Evolutionary conservation across 2,797 vertebrate genomes (phyloP).

Genomic region (Xenops minutus): DNA sequence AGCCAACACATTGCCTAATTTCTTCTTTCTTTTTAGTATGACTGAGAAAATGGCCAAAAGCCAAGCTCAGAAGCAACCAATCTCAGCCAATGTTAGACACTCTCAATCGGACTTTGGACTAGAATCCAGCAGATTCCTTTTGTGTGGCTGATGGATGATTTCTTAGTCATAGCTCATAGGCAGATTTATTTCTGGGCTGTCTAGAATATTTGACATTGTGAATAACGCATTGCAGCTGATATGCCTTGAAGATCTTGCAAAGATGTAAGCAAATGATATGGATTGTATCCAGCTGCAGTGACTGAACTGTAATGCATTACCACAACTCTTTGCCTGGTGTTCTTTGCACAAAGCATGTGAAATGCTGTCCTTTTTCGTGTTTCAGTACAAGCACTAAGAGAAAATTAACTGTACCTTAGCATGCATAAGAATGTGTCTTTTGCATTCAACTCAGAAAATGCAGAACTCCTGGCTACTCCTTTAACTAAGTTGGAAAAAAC

Average conservation of each 20-base stretch:
- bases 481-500: background rate
- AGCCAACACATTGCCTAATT: background rate
- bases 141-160: constrained; percentile 37
- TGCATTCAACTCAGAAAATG: background rate
- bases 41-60: constrained; percentile 13
- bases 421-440: background rate
- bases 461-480: background rate
- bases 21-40: background rate
- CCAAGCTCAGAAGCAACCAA: background rate
- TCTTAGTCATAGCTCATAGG: constrained; percentile 37
- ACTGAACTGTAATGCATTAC: background rate
- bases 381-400: background rate
- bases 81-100: background rate
- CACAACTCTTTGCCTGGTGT: background rate
- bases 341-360: background rate
- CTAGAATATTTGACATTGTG: constrained; percentile 46
- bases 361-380: background rate
- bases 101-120: background rate
- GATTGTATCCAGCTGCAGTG: constrained; percentile 24
- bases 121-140: constrained; percentile 13
- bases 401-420: background rate
- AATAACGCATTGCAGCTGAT: constrained; percentile 45
- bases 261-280: constrained; percentile 33
- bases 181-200: constrained; percentile 50
- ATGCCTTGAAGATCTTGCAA: constrained; percentile 32